These are phyloP conservation scores for Blastobasis lacticolella DNA, from an alignment of 2,888 invertebrate genomes.

Conservation along the genomic window DNA sequence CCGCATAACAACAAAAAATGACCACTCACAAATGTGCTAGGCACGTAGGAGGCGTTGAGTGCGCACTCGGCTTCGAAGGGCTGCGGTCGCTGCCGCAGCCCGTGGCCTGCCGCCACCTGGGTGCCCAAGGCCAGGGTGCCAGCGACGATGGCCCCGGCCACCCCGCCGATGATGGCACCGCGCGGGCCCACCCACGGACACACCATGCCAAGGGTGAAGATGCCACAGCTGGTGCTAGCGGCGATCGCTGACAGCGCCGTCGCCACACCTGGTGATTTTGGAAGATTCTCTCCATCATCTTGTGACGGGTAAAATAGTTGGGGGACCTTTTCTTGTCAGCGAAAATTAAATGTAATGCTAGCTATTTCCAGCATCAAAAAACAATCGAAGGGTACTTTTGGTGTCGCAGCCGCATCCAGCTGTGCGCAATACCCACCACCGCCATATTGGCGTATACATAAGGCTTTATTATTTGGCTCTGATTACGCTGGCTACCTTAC, in stretches of 20 bases:
- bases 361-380: too few relatives aligned
- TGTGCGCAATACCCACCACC: too few relatives aligned
- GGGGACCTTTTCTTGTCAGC: too few relatives aligned
- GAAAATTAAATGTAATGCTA: too few relatives aligned
- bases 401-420: too few relatives aligned
- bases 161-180: slow-evolving; percentile 75
- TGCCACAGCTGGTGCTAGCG: slow-evolving; percentile 86
- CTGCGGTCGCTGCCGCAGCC: slow-evolving; percentile 67
- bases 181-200: slow-evolving; percentile 85
- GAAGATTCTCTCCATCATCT: too few relatives aligned
- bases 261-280: slow-evolving; percentile 73
- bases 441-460: too few relatives aligned
- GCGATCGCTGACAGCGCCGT: slow-evolving; percentile 88
- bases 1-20: too few relatives aligned
- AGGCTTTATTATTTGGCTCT: too few relatives aligned
- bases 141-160: slow-evolving; percentile 76
- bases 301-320: too few relatives aligned
- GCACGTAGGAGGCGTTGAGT: slow-evolving; percentile 32
- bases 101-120: slow-evolving; percentile 77
- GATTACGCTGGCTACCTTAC: too few relatives aligned
- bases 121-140: slow-evolving; percentile 79
- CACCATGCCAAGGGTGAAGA: slow-evolving; percentile 88
- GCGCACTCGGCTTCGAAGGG: slow-evolving; percentile 35
- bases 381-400: too few relatives aligned
- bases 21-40: slow-evolving; percentile 22